Conservation (phyloP, 2,888 invertebrate genomes). For the Epinotia ramella region DNA sequence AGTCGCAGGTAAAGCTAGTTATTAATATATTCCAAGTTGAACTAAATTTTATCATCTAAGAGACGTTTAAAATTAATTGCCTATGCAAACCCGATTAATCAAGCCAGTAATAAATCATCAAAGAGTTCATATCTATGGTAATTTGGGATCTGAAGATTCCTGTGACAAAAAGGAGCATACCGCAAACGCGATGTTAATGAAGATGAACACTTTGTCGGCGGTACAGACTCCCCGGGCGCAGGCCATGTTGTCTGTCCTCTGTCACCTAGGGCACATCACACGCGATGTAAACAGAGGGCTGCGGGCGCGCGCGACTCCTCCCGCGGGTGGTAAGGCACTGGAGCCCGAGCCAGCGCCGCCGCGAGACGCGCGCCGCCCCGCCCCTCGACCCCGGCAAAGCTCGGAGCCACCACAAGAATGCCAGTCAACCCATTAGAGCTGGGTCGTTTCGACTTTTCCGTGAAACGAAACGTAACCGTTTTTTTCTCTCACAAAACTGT, state of each 20-base stretch:
- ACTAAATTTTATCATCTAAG: constrained; percentile 3
- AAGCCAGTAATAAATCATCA: background rate
- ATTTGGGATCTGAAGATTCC: constrained; percentile 2
- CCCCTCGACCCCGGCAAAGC: constrained; percentile 24
- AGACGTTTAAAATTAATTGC: background rate
- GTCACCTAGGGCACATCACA: constrained; percentile 37
- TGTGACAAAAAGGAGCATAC: constrained; percentile 54
- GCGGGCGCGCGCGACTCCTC: constrained; percentile 26
- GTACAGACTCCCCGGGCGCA: constrained; percentile 72
- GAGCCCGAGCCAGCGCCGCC: constrained; percentile 35
- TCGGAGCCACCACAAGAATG: constrained; percentile 10
- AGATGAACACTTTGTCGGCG: constrained; percentile 77
- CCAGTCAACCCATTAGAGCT: background rate
- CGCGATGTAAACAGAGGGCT: constrained; percentile 46
- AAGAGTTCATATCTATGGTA: constrained; percentile 21
- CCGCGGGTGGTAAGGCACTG: constrained; percentile 44
- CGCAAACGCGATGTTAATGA: constrained; percentile 81
- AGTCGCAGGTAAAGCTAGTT: no score
- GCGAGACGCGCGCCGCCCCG: constrained; percentile 44
- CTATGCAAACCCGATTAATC: constrained; percentile 16
- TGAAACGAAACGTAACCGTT: no score
- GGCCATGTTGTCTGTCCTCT: constrained; percentile 58
- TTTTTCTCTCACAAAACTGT: no score
- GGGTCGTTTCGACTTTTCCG: no score
- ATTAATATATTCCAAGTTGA: background rate